Evolutionary conservation across 2,113 vertebrate genomes (phyloP), one percentile per base, ranked within the genome.

Genomic region (Cynoglossus semilaevis): DNA sequence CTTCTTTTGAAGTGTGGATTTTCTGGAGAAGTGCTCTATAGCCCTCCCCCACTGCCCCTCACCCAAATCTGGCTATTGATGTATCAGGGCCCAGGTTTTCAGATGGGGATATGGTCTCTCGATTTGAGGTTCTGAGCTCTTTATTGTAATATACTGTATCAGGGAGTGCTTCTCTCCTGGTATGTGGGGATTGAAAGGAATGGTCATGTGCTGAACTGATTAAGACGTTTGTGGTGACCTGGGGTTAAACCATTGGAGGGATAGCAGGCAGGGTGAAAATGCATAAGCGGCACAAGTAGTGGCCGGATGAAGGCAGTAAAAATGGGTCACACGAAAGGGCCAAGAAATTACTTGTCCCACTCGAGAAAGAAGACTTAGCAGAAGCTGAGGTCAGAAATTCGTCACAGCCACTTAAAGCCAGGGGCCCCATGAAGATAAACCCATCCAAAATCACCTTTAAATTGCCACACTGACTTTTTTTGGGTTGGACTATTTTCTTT

Each of bases 181-280:
- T 86, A 89, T 88, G 87, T 69, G 76, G 71, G 77, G 81, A 85
- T 78, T 83, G 81, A 81, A 80, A 76, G 64, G 57, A 84, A 60
- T 34, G 70, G 85, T 90, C 89, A 89, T 90, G 88, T 87, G 87
- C 85, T 75, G 72, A 55, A 74, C 85, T 86, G 83, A 87, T 88
- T 89, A 88, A 88, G 83, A 86, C 79, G 78, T 74, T 63, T 70
- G 60, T 35, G 68, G 66, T 85, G 85, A 88, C 85, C 85, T 15
- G 36, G 62, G 88, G 85, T 89, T 89, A 88, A 89, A 88, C 85
- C 81, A 79, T 79, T 8, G 36, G 63, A 29, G 63, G 47, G 44
- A 29, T 18, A 19, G 55, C 15, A 14, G 55, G 19, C 44, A 40
- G 38, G 46, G 44, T 4, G 14, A 58, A 43, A 64, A 63, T 59